phyloP scores from a whole-genome alignment of 2,888 invertebrate species.

The Eutolmus rufibarbis region DNA sequence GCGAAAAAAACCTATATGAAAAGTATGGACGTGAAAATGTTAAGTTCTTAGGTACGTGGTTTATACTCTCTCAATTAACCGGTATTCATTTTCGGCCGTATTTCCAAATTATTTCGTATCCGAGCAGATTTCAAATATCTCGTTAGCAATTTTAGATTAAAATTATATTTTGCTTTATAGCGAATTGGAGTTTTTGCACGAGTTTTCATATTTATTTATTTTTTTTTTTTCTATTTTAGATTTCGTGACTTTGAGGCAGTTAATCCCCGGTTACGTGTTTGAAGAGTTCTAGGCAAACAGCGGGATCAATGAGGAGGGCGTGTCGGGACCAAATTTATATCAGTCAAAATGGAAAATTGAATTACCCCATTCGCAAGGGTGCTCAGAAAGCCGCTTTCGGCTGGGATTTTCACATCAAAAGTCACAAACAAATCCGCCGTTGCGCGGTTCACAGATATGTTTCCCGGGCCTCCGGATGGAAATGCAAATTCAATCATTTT shows the following conservation, averaged over 20 bases:
- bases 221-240: too few relatives aligned
- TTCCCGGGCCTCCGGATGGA: conserved; percentile 10
- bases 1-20: too few relatives aligned
- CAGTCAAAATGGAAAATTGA: conserved; percentile 36
- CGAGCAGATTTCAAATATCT: neutral
- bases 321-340: conserved; percentile 31
- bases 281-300: conserved; percentile 9
- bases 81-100: too few relatives aligned
- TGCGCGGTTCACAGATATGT: neutral
- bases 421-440: conserved; percentile 33
- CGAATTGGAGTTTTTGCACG: neutral
- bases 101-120: neutral
- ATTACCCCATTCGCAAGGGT: conserved; percentile 21
- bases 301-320: neutral
- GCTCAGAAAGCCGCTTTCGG: neutral
- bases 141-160: neutral
- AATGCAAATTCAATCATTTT: conserved; percentile 41
- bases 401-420: conserved; percentile 32
- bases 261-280: neutral
- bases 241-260: neutral
- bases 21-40: too few relatives aligned
- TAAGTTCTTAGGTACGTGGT: too few relatives aligned
- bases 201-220: neutral
- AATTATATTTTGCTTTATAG: neutral
- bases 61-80: too few relatives aligned